Percentiles rank a stretch among this genome's conserved stretches.
Conservation (phyloP, 2,888 invertebrate genomes). For the Podabrus alpinus region DNA sequence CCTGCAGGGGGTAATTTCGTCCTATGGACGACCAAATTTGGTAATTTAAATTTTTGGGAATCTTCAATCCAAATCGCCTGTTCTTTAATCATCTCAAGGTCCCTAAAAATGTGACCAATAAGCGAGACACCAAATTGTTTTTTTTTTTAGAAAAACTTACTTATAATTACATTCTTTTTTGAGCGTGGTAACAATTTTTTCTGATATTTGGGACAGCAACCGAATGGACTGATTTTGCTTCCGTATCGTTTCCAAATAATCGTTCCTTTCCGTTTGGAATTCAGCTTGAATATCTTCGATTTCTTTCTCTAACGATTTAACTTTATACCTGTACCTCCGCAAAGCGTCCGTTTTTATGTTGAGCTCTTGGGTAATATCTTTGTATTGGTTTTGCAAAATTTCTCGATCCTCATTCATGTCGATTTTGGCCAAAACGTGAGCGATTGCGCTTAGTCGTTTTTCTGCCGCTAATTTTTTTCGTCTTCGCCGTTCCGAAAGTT, state of each 20-base stretch:
- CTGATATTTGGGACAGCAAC: constrained; percentile 67
- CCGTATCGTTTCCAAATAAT: constrained; percentile 80
- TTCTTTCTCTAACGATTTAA: constrained; percentile 71
- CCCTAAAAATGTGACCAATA: constrained; percentile 53
- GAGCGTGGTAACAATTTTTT: constrained; percentile 69
- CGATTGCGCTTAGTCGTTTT: constrained; percentile 61
- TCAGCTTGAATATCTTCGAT: constrained; percentile 78
- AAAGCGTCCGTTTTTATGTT: constrained; percentile 70
- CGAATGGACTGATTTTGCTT: constrained; percentile 72
- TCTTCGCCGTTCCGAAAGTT: constrained; percentile 69
- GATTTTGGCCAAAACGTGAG: constrained; percentile 62
- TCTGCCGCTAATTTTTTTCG: constrained; percentile 73
- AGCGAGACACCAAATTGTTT: background rate
- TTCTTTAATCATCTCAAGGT: constrained; percentile 70
- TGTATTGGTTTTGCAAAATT: constrained; percentile 73
- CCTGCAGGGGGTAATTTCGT: constrained; percentile 73
- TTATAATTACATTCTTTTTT: constrained; percentile 76
- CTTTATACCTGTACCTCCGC: constrained; percentile 67
- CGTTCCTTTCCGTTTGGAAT: constrained; percentile 80
- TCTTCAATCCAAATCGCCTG: constrained; percentile 78
- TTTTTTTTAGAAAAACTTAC: constrained; percentile 46
- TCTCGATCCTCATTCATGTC: constrained; percentile 72
- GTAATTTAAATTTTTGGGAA: constrained; percentile 70
- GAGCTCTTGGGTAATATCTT: constrained; percentile 78
- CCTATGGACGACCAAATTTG: constrained; percentile 66